Conservation (phyloP, 2,113 vertebrate species). For the Crotalus helleri region DNA sequence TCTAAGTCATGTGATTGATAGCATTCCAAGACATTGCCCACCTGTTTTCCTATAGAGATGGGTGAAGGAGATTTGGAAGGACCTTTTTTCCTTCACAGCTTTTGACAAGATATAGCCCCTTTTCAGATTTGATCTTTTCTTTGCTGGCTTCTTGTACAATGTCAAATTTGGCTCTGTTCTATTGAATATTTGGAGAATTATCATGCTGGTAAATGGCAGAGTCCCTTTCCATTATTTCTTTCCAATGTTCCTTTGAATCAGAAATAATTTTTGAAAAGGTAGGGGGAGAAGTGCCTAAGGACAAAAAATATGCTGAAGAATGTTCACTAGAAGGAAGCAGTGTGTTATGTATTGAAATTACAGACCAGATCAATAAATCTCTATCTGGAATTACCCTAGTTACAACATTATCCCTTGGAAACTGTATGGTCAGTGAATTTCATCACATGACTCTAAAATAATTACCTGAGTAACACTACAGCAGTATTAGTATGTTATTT, state of each 20-base stretch:
- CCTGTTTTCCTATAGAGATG: neutral
- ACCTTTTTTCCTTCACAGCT: neutral
- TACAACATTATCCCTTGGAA: neutral
- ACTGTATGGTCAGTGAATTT: neutral
- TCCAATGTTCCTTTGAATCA: neutral
- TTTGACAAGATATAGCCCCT: neutral
- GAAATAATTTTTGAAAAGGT: neutral
- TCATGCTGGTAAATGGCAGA: neutral
- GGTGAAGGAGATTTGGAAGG: neutral
- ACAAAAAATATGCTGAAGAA: neutral
- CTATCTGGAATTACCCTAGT: neutral
- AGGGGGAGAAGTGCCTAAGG: neutral
- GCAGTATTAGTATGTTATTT: neutral
- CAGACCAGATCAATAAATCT: neutral
- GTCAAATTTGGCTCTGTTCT: neutral
- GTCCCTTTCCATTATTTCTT: neutral
- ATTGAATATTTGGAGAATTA: neutral
- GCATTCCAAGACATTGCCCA: neutral
- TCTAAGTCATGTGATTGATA: neutral
- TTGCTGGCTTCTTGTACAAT: neutral
- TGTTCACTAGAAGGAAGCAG: neutral
- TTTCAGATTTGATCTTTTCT: neutral
- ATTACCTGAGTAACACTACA: neutral
- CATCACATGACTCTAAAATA: neutral
- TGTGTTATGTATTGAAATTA: neutral